Percentiles rank a stretch among this genome's conserved stretches.
Evolutionary conservation across 2,888 invertebrate species (phyloP).

Genomic region (Cephus spinipes): DNA sequence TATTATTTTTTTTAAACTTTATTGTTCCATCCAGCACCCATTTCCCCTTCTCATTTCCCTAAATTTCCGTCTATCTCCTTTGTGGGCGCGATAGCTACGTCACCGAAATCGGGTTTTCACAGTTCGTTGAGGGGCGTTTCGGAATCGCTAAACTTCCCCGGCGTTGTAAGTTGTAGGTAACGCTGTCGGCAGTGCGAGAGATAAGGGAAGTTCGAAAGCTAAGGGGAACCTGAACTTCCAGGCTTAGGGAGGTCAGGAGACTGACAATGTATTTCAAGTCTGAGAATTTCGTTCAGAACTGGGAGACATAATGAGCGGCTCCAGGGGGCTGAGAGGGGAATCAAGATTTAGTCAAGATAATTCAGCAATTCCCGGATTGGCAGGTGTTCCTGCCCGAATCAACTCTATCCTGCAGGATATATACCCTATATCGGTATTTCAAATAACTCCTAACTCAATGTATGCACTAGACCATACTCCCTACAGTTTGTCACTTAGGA

Average conservation of each 20-base stretch:
- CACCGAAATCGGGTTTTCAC: slow-evolving; percentile 16
- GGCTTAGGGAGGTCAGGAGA: slow-evolving; percentile 15
- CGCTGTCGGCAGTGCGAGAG: slow-evolving; percentile 3
- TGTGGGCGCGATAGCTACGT: not conserved
- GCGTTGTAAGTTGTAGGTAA: slow-evolving; percentile 6
- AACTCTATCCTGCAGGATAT: not conserved
- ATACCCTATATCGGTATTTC: not conserved
- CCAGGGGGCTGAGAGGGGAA: not conserved
- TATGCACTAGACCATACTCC: slow-evolving; percentile 27
- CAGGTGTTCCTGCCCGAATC: not conserved
- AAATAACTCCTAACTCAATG: slow-evolving; percentile 34
- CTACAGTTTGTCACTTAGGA: slow-evolving; percentile 40
- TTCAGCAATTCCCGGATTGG: not conserved
- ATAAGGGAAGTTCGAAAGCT: slow-evolving; percentile 1
- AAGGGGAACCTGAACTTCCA: slow-evolving; percentile 7
- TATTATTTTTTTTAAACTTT: not conserved
- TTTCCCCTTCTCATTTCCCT: not conserved
- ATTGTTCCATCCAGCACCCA: not conserved
- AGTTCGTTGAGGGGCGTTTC: slow-evolving; percentile 24
- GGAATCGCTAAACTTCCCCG: slow-evolving; percentile 17
- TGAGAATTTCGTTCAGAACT: slow-evolving; percentile 4
- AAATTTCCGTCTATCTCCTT: not conserved
- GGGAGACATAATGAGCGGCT: not conserved
- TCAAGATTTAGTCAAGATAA: not conserved
- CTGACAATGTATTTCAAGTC: slow-evolving; percentile 26